Percentiles rank a stretch among this genome's conserved stretches.
phyloP scores from a whole-genome alignment of 2,113 vertebrate genomes.

The Bostrychus sinensis region DNA sequence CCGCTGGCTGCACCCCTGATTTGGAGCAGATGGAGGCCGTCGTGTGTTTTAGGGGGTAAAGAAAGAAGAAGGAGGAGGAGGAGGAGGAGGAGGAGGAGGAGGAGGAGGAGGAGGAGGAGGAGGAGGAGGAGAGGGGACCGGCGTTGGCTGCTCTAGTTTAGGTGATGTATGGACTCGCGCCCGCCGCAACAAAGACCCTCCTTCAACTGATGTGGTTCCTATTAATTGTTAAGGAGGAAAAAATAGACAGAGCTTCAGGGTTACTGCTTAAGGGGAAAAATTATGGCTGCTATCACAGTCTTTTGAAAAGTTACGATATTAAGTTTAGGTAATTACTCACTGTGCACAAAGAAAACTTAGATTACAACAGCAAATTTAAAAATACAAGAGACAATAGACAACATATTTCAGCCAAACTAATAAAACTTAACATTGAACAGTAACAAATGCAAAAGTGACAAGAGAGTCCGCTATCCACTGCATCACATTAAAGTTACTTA shows the following conservation, averaged over 20 bases:
- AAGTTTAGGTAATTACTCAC: slow-evolving; percentile 7
- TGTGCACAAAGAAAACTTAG: slow-evolving; percentile 14
- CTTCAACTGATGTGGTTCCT: slow-evolving; percentile 64
- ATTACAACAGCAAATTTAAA: background rate
- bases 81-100: background rate
- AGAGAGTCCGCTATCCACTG: too few relatives aligned
- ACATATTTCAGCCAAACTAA: too few relatives aligned
- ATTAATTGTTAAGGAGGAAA: slow-evolving; percentile 69
- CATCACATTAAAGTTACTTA: too few relatives aligned
- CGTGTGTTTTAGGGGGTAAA: slow-evolving; percentile 23
- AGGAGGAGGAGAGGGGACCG: background rate
- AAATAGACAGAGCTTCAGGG: slow-evolving; percentile 43
- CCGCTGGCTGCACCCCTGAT: slow-evolving; percentile 80
- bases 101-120: background rate
- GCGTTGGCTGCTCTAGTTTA: slow-evolving; percentile 64
- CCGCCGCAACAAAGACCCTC: slow-evolving; percentile 72
- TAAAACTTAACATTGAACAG: too few relatives aligned
- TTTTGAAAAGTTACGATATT: slow-evolving; percentile 15
- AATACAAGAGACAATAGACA: background rate
- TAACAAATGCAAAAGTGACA: too few relatives aligned
- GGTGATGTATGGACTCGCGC: slow-evolving; percentile 78
- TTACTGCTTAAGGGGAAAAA: slow-evolving; percentile 56
- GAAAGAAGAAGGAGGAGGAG: background rate
- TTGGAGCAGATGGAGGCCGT: slow-evolving; percentile 80
- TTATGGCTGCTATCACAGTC: slow-evolving; percentile 53